Base-by-base conservation (phyloP, 2,797 vertebrate species). In the Bovichtus diacanthus region DNA sequence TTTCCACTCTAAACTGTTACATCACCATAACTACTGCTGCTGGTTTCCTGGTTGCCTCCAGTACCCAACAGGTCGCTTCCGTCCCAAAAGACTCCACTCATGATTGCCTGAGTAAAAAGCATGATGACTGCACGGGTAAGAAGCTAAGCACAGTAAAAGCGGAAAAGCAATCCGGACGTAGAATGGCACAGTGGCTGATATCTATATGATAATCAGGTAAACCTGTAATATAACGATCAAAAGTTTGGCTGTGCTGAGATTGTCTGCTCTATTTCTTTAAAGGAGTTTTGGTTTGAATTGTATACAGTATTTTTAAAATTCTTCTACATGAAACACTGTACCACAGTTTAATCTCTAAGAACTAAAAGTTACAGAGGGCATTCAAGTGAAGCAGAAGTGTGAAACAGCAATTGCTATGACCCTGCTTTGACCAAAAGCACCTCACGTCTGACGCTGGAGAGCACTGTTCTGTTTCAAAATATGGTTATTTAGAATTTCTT, bases 1-100 rank as follows among this genome's bases (percentile, higher is more conserved):
- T 90, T 90, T 88, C 82, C 82, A 75, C 80, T 84, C 74, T 73
- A 27, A 60, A 43, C 25, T 74, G 86, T 92, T 88, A 77, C 90
- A 89, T 91, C 89, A 90, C 63, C 60, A 47, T 66, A 56, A 67
- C 83, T 59, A 60, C 76, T 47, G 78, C 76, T 47, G 78, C 74
- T 76, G 70, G 83, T 90, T 91, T 90, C 90, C 84, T 84, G 80
- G 90, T 87, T 80, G 46, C 85, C 51, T 78, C 9, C 50, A 34
- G 64, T 75, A 58, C 82, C 88, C 85, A 66, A 51, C 44, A 63
- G 80, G 51, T 77, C 0, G 15, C 61, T 55, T 62, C 19, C 49
- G 64, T 87, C 89, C 80, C 92, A 41, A 60, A 77, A 70, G 87
- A 75, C 81, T 81, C 7, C 1, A 21, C 67, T 84, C 41, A n/a